Percentiles rank a stretch among this genome's conserved stretches.
These are phyloP conservation scores for Drosophila triauraria DNA, from an alignment of 1,140 invertebrate genomes.

Conservation along the genomic window DNA sequence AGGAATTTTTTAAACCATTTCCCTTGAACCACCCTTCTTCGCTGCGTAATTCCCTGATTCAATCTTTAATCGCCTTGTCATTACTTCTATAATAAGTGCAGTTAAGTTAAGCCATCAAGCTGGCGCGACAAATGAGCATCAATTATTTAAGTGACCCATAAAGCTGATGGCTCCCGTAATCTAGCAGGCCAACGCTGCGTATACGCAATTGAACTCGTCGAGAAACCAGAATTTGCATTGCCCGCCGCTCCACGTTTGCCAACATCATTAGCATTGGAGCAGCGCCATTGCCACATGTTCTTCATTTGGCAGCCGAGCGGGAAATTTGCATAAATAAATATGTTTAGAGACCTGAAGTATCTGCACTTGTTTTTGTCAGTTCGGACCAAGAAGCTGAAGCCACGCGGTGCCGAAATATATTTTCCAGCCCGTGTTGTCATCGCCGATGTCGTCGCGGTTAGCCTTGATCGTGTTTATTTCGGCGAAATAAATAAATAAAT, in stretches of 20 bases:
- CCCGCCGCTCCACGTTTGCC: conserved; percentile 22
- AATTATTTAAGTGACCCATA: conserved; percentile 39
- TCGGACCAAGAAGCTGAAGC: conserved; percentile 23
- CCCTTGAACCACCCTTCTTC: not conserved
- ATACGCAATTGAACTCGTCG: conserved; percentile 46
- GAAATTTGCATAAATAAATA: conserved; percentile 78
- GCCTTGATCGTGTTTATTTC: conserved; percentile 78
- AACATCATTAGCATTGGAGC: conserved; percentile 49
- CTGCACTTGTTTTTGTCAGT: conserved; percentile 56
- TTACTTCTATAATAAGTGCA: conserved; percentile 6
- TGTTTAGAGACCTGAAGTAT: conserved; percentile 39
- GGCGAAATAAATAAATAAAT: conserved; percentile 76
- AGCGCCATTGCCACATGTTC: conserved; percentile 46
- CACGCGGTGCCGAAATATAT: conserved; percentile 54
- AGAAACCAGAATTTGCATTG: conserved; percentile 47
- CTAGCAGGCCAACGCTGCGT: conserved; percentile 42
- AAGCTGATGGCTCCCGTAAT: conserved; percentile 1
- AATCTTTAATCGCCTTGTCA: conserved; percentile 9
- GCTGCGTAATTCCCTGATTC: conserved; percentile 1
- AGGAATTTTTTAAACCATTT: not conserved
- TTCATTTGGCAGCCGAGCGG: conserved; percentile 41
- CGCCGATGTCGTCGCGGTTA: conserved; percentile 38
- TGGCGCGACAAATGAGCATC: conserved; percentile 57
- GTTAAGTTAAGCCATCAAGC: conserved; percentile 31
- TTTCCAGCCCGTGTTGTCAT: conserved; percentile 67